A percentile compares a stretch with the other conserved stretches of the same genome.
Evolutionary conservation across 1,140 invertebrate species (phyloP).

Genomic region (Meloidogyne hapla): DNA sequence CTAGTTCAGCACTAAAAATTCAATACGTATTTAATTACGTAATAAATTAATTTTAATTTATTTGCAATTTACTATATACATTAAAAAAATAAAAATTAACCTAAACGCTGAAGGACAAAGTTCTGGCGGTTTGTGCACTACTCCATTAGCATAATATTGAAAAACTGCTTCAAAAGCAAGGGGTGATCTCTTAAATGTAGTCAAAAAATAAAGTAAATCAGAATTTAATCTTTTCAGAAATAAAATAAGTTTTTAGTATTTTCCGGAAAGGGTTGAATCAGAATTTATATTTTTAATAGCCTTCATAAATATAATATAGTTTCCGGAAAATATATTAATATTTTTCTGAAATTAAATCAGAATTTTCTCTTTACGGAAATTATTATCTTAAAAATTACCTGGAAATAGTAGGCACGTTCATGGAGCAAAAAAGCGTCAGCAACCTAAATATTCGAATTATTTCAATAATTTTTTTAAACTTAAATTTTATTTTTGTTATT

Average conservation of each 20-base stretch:
- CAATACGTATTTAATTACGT: too few species aligned
- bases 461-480: slow-evolving; percentile 7
- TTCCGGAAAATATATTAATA: too few species aligned
- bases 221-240: too few species aligned
- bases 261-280: too few species aligned
- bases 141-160: slow-evolving; percentile 62
- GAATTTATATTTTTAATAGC: too few species aligned
- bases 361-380: not conserved
- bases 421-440: slow-evolving; percentile 55
- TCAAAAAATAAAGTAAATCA: too few species aligned
- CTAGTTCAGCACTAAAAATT: slow-evolving; percentile 54
- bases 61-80: too few species aligned
- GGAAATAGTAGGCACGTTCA: slow-evolving; percentile 57
- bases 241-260: too few species aligned
- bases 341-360: too few species aligned
- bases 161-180: slow-evolving; percentile 56
- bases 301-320: too few species aligned
- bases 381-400: slow-evolving; percentile 14
- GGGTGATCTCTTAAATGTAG: slow-evolving; percentile 54
- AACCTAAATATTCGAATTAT: slow-evolving; percentile 44
- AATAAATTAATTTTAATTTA: too few species aligned
- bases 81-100: too few species aligned
- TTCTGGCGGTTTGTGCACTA: slow-evolving; percentile 60
- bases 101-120: slow-evolving; percentile 61
- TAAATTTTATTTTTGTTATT: not conserved